phyloP scores from a whole-genome alignment of 2,888 invertebrate genomes.

The Dicranocentrus wangi region DNA sequence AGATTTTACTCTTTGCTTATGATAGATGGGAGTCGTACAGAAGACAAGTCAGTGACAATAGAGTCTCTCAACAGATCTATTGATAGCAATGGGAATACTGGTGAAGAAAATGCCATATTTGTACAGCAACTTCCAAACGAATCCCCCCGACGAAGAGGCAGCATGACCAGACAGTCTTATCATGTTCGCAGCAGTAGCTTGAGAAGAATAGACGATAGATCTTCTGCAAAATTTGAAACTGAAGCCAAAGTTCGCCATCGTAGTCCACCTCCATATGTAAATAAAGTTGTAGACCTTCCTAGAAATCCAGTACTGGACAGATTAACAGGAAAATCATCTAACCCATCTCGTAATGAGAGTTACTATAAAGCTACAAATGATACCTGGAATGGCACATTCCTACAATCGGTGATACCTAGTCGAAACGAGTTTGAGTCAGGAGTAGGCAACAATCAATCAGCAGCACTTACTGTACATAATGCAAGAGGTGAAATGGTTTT shows the following conservation, averaged over 20 bases:
- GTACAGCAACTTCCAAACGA: conserved; percentile 53
- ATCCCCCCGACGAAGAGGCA: conserved; percentile 39
- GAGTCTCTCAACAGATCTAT: conserved; percentile 48
- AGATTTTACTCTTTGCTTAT: too few species aligned
- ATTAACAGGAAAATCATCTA: conserved; percentile 80
- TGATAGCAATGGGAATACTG: conserved; percentile 32
- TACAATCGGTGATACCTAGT: conserved; percentile 68
- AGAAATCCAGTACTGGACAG: conserved; percentile 91
- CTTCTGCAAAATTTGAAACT: conserved; percentile 42
- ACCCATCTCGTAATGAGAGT: conserved; percentile 88
- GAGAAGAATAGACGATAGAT: conserved; percentile 58
- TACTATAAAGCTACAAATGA: conserved; percentile 85
- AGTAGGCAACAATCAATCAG: conserved; percentile 72
- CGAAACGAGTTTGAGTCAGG: conserved; percentile 48
- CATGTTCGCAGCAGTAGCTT: conserved; percentile 66
- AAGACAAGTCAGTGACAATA: conserved; percentile 57
- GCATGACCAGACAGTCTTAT: conserved; percentile 40
- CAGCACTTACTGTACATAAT: conserved; percentile 64
- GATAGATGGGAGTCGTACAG: conserved; percentile 64
- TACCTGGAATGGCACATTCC: conserved; percentile 75
- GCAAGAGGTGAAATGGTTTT: conserved; percentile 76
- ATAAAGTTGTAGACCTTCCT: conserved; percentile 66
- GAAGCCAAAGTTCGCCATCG: conserved; percentile 62
- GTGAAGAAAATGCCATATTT: conserved; percentile 56
- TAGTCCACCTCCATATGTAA: conserved; percentile 62